Percentiles rank a stretch among this genome's conserved stretches.
Evolutionary conservation across 2,113 vertebrate species (phyloP).

Genomic region (Tricholaema leucomelas): DNA sequence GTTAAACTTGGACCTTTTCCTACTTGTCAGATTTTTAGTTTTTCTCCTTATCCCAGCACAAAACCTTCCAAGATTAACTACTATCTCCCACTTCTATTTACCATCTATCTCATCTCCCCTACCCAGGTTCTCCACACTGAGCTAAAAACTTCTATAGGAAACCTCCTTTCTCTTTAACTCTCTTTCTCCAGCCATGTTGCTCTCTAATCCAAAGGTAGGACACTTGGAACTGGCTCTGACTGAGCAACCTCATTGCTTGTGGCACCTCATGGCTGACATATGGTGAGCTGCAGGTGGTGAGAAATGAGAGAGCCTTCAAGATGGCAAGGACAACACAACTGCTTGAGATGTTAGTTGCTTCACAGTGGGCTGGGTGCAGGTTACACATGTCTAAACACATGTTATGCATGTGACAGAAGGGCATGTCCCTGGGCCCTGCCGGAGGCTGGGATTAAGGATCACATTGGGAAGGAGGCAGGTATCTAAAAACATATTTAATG

Average conservation of each 20-base stretch:
- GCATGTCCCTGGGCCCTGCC: neutral
- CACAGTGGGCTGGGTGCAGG: neutral
- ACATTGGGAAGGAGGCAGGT: neutral
- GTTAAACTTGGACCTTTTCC: neutral
- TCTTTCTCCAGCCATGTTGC: neutral
- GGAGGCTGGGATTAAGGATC: neutral
- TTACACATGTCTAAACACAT: neutral
- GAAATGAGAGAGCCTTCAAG: neutral
- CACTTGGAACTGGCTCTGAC: neutral
- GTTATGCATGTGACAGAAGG: neutral
- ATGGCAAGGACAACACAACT: neutral
- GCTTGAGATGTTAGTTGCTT: neutral
- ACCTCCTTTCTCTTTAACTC: neutral
- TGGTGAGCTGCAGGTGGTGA: neutral
- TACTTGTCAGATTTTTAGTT: neutral
- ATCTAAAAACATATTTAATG: neutral
- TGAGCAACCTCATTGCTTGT: neutral
- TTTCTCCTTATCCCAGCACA: neutral
- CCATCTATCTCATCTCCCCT: conserved; percentile 10
- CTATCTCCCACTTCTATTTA: neutral
- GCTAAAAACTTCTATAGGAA: neutral
- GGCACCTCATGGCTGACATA: neutral
- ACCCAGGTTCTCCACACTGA: neutral
- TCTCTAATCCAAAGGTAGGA: neutral
- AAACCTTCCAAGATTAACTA: neutral